Evolutionary conservation across 2,888 invertebrate genomes (phyloP).

Genomic region (Hartigia nigra): DNA sequence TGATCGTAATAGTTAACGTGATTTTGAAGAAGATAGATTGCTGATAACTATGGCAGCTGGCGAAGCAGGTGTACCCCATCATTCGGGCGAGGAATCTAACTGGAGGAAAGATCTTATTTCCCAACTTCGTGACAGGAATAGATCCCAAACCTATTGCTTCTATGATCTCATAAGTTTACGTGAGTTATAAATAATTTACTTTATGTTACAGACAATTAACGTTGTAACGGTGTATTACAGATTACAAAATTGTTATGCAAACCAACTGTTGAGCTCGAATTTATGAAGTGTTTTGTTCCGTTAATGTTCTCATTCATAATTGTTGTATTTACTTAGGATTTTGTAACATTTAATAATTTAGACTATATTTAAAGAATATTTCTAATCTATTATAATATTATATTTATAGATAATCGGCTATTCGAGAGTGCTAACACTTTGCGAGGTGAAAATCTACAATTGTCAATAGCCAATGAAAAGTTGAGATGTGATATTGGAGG

Average conservation of each 20-base stretch:
- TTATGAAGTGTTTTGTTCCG: no score
- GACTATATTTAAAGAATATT: no score
- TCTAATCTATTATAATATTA: no score
- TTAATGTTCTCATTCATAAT: no score
- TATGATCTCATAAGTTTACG: constrained; percentile 85
- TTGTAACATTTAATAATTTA: no score
- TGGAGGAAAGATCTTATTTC: constrained; percentile 80
- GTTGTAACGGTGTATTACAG: constrained; percentile 26
- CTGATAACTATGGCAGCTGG: constrained; percentile 49
- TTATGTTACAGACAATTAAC: constrained; percentile 24
- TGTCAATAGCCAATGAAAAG: constrained; percentile 88
- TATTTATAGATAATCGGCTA: constrained; percentile 80
- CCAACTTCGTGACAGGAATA: constrained; percentile 80
- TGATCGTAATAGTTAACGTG: constrained; percentile 12
- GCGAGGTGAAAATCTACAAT: constrained; percentile 84
- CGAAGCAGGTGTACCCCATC: constrained; percentile 42
- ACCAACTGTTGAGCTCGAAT: background rate
- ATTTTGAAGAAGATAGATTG: background rate
- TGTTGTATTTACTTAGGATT: no score
- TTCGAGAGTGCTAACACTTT: constrained; percentile 86
- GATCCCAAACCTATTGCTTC: constrained; percentile 79
- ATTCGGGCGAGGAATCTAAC: constrained; percentile 61
- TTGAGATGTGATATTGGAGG: constrained; percentile 72
- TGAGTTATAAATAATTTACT: constrained; percentile 68
- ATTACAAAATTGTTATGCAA: constrained; percentile 4